These are phyloP conservation scores for Diplodus sargus DNA, from an alignment of 2,797 vertebrate species.

Conservation along the genomic window DNA sequence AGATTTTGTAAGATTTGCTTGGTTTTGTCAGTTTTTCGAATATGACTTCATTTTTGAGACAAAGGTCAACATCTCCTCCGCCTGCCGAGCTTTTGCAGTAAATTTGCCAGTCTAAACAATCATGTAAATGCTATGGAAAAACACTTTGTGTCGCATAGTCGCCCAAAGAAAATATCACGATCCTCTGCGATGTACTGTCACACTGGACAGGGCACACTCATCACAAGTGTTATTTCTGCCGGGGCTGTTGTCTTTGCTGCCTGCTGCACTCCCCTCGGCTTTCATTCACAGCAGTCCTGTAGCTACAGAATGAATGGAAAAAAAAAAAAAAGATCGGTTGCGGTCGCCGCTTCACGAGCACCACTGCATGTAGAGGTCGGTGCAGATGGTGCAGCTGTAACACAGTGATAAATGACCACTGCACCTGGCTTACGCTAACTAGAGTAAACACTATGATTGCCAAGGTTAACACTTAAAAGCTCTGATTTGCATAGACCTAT, in stretches of 20 bases:
- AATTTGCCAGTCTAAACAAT: slow-evolving; percentile 87
- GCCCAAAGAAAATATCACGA: slow-evolving; percentile 65
- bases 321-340: slow-evolving; percentile 30
- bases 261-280: slow-evolving; percentile 4
- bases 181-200: slow-evolving; percentile 27
- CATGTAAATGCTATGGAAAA: slow-evolving; percentile 89
- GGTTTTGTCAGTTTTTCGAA: neutral
- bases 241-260: slow-evolving; percentile 41
- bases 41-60: slow-evolving; percentile 22
- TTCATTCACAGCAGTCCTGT: neutral
- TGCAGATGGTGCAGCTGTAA: slow-evolving; percentile 57
- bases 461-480: slow-evolving; percentile 75
- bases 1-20: neutral
- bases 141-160: slow-evolving; percentile 67
- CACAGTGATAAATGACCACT: slow-evolving; percentile 56
- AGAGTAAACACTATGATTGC: slow-evolving; percentile 68
- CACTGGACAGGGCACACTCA: neutral
- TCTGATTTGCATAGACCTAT: slow-evolving; percentile 72
- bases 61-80: slow-evolving; percentile 70
- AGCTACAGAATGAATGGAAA: neutral
- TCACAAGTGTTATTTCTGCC: slow-evolving; percentile 59
- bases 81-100: slow-evolving; percentile 70
- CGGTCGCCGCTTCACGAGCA: slow-evolving; percentile 15
- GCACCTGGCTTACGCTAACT: slow-evolving; percentile 69
- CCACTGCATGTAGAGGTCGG: slow-evolving; percentile 26